These are phyloP conservation scores for Calliscelio sp. DNA, from an alignment of 2,888 invertebrate species.

Conservation along the genomic window DNA sequence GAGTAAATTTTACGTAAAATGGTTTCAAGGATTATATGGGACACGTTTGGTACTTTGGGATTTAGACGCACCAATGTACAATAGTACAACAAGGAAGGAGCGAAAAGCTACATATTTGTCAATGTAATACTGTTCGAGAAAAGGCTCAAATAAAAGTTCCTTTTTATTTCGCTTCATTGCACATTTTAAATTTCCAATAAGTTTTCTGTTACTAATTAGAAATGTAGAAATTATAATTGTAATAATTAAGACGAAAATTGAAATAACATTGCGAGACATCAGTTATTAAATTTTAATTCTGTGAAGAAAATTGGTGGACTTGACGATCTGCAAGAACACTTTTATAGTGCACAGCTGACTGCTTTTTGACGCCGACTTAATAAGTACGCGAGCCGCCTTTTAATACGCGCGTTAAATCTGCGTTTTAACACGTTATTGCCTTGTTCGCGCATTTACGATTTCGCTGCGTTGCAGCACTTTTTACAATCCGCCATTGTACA, in stretches of 20 bases:
- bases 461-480: constrained; percentile 32
- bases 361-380: constrained; percentile 78
- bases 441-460: constrained; percentile 64
- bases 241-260: too few species aligned
- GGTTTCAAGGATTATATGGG: constrained; percentile 65
- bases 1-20: constrained; percentile 70
- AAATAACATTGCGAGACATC: too few species aligned
- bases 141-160: constrained; percentile 45
- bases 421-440: constrained; percentile 79
- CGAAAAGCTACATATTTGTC: constrained; percentile 46
- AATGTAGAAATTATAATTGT: too few species aligned
- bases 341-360: constrained; percentile 29
- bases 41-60: constrained; percentile 68
- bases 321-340: too few species aligned
- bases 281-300: too few species aligned
- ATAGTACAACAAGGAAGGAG: constrained; percentile 36
- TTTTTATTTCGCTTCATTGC: too few species aligned
- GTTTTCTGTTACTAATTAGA: too few species aligned
- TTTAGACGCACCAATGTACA: constrained; percentile 61
- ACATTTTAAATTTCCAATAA: too few species aligned
- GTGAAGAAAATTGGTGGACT: too few species aligned
- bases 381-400: constrained; percentile 64
- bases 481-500: constrained; percentile 57
- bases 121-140: constrained; percentile 31
- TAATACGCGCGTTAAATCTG: constrained; percentile 79